phyloP scores from a whole-genome alignment of 64 coral and sea anemone genomes.

The Actinia tenebrosa region DNA sequence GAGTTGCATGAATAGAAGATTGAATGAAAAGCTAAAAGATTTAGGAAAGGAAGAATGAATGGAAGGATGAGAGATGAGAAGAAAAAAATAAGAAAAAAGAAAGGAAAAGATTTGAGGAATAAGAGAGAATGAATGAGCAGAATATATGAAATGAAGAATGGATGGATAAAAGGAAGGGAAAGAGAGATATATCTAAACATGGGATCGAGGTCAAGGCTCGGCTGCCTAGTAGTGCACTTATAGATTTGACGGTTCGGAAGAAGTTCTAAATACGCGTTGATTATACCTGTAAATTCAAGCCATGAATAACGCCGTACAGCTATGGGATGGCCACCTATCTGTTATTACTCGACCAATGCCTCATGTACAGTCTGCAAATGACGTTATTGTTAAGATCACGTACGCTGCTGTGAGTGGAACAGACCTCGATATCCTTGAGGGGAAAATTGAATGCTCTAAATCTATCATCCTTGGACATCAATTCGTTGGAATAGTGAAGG shows the following conservation, averaged over 20 bases:
- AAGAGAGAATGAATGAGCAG: no score
- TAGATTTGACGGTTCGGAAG: neutral
- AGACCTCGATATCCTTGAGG: constrained; percentile 73
- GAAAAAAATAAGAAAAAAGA: neutral
- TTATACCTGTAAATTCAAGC: neutral
- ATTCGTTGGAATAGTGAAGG: constrained; percentile 83
- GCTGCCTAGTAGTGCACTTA: neutral
- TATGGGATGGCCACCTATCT: constrained; percentile 73
- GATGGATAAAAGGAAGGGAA: neutral
- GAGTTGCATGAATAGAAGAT: no score
- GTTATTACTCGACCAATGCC: constrained; percentile 83
- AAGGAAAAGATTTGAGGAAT: neutral
- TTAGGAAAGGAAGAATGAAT: no score
- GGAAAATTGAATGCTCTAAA: constrained; percentile 69
- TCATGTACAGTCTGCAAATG: constrained; percentile 57
- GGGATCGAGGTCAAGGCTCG: constrained; percentile 1
- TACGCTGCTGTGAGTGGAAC: constrained; percentile 79
- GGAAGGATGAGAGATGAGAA: no score
- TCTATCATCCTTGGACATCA: constrained; percentile 87
- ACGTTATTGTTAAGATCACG: constrained; percentile 86
- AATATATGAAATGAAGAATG: neutral
- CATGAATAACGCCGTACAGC: constrained; percentile 85
- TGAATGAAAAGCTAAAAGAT: neutral
- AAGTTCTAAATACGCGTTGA: neutral
- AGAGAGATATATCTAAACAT: neutral